Percentiles rank a stretch among this genome's conserved stretches.
Evolutionary conservation across 2,888 invertebrate species (phyloP).

Genomic region (Drosophila neonasuta): DNA sequence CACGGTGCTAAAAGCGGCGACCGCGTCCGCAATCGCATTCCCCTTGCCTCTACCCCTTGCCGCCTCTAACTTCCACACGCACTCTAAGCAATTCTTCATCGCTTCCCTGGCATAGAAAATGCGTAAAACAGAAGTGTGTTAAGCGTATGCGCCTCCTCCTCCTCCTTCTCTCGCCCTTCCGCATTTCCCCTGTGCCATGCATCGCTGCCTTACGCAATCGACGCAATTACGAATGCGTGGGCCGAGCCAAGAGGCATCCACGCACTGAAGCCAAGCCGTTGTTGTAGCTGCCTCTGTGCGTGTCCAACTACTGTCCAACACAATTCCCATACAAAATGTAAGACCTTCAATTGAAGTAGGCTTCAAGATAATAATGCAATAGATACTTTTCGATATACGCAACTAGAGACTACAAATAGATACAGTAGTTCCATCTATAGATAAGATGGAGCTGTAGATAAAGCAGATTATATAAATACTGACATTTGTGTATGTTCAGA

Average conservation of each 20-base stretch:
- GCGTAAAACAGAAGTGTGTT: slow-evolving; percentile 70
- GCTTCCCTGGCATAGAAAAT: slow-evolving; percentile 57
- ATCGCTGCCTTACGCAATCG: slow-evolving; percentile 44
- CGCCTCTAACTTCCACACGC: slow-evolving; percentile 18
- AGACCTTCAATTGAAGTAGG: slow-evolving; percentile 9
- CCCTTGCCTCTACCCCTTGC: background rate
- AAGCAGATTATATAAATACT: too few species aligned
- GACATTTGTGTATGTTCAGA: too few species aligned
- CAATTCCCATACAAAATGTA: slow-evolving; percentile 27
- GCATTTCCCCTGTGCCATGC: background rate
- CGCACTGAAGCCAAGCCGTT: background rate
- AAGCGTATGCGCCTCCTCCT: slow-evolving; percentile 56
- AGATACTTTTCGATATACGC: too few species aligned
- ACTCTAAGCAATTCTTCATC: background rate
- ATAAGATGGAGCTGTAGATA: too few species aligned
- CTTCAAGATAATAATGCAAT: background rate
- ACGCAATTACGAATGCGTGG: slow-evolving; percentile 36
- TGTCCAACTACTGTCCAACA: slow-evolving; percentile 19
- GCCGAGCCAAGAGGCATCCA: slow-evolving; percentile 4
- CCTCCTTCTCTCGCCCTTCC: background rate
- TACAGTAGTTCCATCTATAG: too few species aligned
- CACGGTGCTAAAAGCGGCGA: slow-evolving; percentile 63
- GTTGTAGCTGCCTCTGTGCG: slow-evolving; percentile 24
- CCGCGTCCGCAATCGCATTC: slow-evolving; percentile 21
- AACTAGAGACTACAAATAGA: background rate